phyloP scores from a whole-genome alignment of 2,888 invertebrate genomes.

The Eudasyphora cyanicolor region DNA sequence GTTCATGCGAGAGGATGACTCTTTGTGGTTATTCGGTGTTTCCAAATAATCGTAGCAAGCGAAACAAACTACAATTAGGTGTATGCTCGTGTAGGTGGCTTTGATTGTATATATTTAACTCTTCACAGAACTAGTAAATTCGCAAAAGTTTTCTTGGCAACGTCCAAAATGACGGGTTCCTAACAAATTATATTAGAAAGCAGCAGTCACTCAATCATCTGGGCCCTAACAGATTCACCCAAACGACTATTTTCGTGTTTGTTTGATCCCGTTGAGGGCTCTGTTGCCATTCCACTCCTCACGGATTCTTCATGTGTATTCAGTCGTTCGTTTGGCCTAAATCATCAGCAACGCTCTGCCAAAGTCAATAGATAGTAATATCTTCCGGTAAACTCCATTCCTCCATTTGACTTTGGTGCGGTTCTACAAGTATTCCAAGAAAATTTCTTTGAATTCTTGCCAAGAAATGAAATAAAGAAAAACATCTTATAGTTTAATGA shows the following conservation, averaged over 20 bases:
- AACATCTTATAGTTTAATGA: slow-evolving; percentile 60
- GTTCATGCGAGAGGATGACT: too few relatives aligned
- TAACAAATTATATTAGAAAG: slow-evolving; percentile 40
- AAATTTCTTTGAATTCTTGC: slow-evolving; percentile 55
- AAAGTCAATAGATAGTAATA: slow-evolving; percentile 53
- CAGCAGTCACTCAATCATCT: slow-evolving; percentile 45
- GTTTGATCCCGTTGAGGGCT: neutral
- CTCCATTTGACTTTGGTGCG: slow-evolving; percentile 17
- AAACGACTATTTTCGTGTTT: neutral
- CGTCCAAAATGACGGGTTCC: neutral
- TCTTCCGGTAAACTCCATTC: slow-evolving; percentile 44
- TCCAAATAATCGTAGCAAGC: too few relatives aligned
- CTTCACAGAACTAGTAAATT: neutral
- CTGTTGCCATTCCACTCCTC: neutral
- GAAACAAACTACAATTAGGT: too few relatives aligned
- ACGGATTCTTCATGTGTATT: neutral
- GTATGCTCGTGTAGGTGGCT: too few relatives aligned
- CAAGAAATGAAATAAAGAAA: slow-evolving; percentile 47
- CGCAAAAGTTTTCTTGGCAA: neutral
- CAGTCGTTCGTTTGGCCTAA: slow-evolving; percentile 1
- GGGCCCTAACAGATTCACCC: neutral
- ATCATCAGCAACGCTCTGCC: slow-evolving; percentile 37
- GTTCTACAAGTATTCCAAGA: slow-evolving; percentile 23
- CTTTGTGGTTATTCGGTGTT: too few relatives aligned
- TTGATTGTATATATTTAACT: too few relatives aligned